Percentiles rank a stretch among this genome's conserved stretches.
Evolutionary conservation across 2,113 vertebrate genomes (phyloP).

Genomic region (Elephas maximus): DNA sequence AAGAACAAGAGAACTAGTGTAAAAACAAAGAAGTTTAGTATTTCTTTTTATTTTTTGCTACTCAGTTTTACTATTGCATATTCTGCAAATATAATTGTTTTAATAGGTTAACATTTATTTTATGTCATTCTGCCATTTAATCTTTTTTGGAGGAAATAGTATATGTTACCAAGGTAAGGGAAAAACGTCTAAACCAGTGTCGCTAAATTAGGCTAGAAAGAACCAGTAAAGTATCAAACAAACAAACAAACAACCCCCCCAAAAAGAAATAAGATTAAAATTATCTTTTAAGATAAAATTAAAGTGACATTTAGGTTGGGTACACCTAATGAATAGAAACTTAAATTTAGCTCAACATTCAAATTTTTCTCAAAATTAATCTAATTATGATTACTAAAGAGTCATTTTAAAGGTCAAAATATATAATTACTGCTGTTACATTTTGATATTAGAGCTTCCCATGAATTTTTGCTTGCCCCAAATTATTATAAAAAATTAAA

Average conservation of each 20-base stretch:
- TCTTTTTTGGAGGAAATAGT: constrained; percentile 42
- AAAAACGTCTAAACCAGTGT: not conserved
- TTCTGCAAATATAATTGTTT: constrained; percentile 25
- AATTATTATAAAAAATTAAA: constrained; percentile 31
- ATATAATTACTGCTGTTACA: not conserved
- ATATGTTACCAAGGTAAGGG: not conserved
- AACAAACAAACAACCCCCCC: not conserved
- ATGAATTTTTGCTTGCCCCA: constrained; percentile 12
- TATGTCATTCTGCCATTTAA: constrained; percentile 11
- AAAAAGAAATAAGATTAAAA: not conserved
- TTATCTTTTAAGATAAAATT: constrained; percentile 20
- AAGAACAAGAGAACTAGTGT: not conserved
- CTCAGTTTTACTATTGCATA: not conserved
- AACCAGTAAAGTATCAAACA: not conserved
- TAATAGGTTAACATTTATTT: not conserved
- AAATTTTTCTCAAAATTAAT: not conserved
- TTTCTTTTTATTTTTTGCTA: constrained; percentile 33
- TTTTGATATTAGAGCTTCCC: not conserved
- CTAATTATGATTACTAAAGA: constrained; percentile 14
- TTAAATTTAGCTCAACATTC: not conserved
- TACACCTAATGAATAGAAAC: not conserved
- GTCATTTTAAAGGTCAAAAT: not conserved
- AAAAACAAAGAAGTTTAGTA: not conserved
- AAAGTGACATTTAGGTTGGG: not conserved
- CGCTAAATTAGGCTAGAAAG: not conserved